Evolutionary conservation across 2,888 invertebrate genomes (phyloP), one percentile per base, ranked within the genome.

Genomic region (Flexamia atlantica): DNA sequence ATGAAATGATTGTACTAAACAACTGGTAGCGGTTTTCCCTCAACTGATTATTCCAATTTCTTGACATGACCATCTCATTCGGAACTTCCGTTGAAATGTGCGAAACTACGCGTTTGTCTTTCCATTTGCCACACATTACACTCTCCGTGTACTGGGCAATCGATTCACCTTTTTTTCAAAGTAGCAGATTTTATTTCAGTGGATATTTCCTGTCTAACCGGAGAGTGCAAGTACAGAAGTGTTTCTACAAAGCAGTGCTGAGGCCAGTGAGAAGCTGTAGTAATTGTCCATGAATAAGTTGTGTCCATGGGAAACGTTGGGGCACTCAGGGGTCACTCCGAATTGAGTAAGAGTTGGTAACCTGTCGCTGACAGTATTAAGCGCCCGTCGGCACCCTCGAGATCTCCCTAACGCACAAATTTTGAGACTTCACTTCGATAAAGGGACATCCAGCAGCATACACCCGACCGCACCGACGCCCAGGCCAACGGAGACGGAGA

Each of bases 211-310:
- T 64, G 30, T 64, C 64, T 28, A 20, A 64, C 1, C 23, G 64
- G 9, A 20, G 64, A 64, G 64, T 64, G 64, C 64, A 10, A 20
- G 64, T 64, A 14, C 64, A 10, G 30, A 20, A 23, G 64, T 64
- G 23, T 64, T 20, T 64, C 23, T 64, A 20, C 17, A 23, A 64
- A 64, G 64, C 64, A 64, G 64, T 64, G 64, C 64, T 64, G 64
- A 64, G 30, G 64, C 28, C 23, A 64, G 30, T 1, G 64, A 64
- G 30, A 20, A 64, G 64, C 64, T 64, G 20, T 64, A 20, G 30
- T 64, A 28, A 64, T 64, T 64, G 14, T 64, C 64, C 64, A 64
- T 64, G 64, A 64, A 64, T 30, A 64, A 46, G n/a, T n/a, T n/a
- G n/a, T n/a, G n/a, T n/a, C n/a, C n/a, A n/a, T n/a, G n/a, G n/a